Conservation (phyloP, 2,888 invertebrate species). For the Neocrepidodera transversa region DNA sequence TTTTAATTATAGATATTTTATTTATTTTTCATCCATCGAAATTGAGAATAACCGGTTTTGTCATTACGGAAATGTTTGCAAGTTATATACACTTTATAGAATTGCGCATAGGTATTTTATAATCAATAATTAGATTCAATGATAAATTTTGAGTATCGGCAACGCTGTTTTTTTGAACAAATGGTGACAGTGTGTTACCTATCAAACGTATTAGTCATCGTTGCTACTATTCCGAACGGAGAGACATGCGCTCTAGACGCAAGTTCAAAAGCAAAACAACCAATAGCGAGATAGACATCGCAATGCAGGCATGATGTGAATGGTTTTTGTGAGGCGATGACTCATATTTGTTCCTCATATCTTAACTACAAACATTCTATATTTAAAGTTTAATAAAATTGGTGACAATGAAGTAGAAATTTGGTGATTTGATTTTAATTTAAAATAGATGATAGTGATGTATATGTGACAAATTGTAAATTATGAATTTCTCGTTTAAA, state of each 20-base stretch:
- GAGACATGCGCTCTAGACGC: constrained; percentile 46
- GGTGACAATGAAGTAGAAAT: constrained; percentile 32
- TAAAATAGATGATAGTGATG: constrained; percentile 25
- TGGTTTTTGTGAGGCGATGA: constrained; percentile 51
- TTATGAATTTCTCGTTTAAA: constrained; percentile 32
- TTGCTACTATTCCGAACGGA: constrained; percentile 33
- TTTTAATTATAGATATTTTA: too few species aligned
- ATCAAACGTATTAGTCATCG: constrained; percentile 52
- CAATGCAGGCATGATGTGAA: constrained; percentile 56
- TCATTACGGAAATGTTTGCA: too few species aligned
- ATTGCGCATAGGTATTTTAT: too few species aligned
- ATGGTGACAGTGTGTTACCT: constrained; percentile 26
- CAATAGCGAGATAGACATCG: constrained; percentile 50
- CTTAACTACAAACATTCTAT: constrained; percentile 31
- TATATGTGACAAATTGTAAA: constrained; percentile 33
- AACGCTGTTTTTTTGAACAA: constrained; percentile 18
- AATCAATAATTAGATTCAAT: not conserved
- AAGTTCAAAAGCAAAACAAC: constrained; percentile 43
- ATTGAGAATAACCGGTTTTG: too few species aligned
- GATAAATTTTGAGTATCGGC: not conserved
- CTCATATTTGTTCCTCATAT: constrained; percentile 46
- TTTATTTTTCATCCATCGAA: too few species aligned
- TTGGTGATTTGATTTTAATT: constrained; percentile 31
- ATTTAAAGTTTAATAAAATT: constrained; percentile 30
- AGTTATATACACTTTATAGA: too few species aligned